Base-by-base conservation (phyloP, 2,113 vertebrate species). In the Clarias batrachus region DNA sequence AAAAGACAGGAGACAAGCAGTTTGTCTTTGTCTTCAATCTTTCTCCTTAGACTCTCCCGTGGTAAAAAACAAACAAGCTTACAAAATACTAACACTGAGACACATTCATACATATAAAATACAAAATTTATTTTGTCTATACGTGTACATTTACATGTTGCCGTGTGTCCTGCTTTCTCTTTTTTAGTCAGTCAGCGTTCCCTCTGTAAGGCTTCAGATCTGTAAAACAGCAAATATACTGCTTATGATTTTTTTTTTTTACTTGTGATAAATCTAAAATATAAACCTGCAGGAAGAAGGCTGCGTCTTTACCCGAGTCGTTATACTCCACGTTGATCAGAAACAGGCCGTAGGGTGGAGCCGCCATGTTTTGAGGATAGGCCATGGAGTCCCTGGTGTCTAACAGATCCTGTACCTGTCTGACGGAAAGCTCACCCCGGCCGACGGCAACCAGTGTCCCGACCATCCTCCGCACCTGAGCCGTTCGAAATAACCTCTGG, bases 391-490 rank as follows among this genome's bases (percentile, higher is more conserved):
- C 95, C 21, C 70, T 92, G 13, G 90, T 87, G 54, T 96, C 95
- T 87, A 99, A 86, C 27, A 98, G 85, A 12, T 91, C 91, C 84
- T 94, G 94, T 10, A 99, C 87, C 0, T 94, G 91, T 8, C 25
- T 10, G 1, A 96, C 93, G 0, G 90, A 89, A 41, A 98, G 54
- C 27, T 11, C 89, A 0, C 96, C 94, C 89, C 90, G 92, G 0
- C 98, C 97, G 4, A 97, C 97, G 0, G 96, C 96, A 80, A 98
- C 97, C 63, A 99, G 89, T 8, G 96, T 95, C 0, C 97, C 96
- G 0, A 94, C 94, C 96, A 98, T 97, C 86, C 97, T 95, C 37
- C 97, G 92, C 1, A 99, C 97, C 98, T 99, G 87, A 2, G 23
- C 0, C 81, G 41, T 56, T 11, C 3, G 0, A 59, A 56, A 59